These are phyloP conservation scores for Hypothenemus hampei DNA, from an alignment of 1,140 invertebrate species.

Conservation along the genomic window DNA sequence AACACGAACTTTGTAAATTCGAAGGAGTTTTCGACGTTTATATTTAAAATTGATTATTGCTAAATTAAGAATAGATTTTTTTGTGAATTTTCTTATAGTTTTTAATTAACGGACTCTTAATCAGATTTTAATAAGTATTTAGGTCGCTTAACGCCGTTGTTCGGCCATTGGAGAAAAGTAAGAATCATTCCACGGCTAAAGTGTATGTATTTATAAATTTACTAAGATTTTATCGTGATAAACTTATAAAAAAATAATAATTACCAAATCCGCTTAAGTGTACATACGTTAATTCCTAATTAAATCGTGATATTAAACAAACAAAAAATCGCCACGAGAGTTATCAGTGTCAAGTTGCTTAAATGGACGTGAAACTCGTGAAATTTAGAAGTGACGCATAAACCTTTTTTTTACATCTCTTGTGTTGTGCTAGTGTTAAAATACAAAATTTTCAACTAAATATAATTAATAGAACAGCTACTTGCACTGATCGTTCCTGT, in stretches of 20 bases:
- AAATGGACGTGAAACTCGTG: conserved; percentile 24
- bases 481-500: conserved; percentile 3
- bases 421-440: conserved; percentile 28
- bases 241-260: conserved; percentile 29
- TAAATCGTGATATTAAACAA: conserved; percentile 7
- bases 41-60: not conserved
- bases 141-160: conserved; percentile 41
- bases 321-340: conserved; percentile 4
- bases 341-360: conserved; percentile 12
- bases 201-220: conserved; percentile 40
- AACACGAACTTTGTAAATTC: no score
- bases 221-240: conserved; percentile 30
- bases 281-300: conserved; percentile 12
- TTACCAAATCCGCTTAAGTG: conserved; percentile 18
- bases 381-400: conserved; percentile 40
- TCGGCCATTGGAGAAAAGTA: conserved; percentile 45
- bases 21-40: no score
- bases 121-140: conserved; percentile 4
- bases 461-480: conserved; percentile 7
- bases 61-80: not conserved
- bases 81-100: not conserved
- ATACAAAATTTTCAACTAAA: no score
- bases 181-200: conserved; percentile 44
- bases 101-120: not conserved
- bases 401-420: conserved; percentile 9